These are phyloP conservation scores for Noctua fimbriata DNA, from an alignment of 2,888 invertebrate species.

Conservation along the genomic window DNA sequence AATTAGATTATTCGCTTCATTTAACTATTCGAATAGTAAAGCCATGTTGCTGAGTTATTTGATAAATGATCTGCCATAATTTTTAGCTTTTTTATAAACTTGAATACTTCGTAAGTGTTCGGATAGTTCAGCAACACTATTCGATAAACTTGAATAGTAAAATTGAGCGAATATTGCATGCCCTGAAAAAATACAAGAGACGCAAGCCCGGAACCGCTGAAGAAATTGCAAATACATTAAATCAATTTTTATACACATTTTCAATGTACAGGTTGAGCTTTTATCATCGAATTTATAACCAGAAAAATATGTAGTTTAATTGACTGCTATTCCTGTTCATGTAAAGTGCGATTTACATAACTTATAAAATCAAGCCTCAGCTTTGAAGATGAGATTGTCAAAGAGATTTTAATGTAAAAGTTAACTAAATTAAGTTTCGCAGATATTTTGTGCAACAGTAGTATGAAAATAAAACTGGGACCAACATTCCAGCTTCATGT, in stretches of 20 bases:
- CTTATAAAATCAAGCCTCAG: neutral
- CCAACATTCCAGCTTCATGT: neutral
- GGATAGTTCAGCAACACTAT: neutral
- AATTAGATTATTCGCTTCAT: no score
- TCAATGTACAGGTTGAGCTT: neutral
- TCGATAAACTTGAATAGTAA: neutral
- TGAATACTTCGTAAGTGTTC: neutral
- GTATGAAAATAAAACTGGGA: neutral
- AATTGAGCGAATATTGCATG: slow-evolving; percentile 2
- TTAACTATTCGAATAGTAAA: no score
- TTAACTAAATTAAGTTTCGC: neutral
- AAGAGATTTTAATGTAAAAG: neutral
- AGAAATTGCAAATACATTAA: slow-evolving; percentile 1
- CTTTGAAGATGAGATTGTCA: neutral
- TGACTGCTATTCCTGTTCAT: neutral
- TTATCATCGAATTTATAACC: neutral
- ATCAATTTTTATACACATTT: neutral
- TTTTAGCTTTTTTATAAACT: neutral
- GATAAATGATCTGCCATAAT: no score
- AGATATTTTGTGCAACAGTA: neutral
- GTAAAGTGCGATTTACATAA: neutral
- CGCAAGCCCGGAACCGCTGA: neutral
- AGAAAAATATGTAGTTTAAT: neutral
- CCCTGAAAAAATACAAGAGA: slow-evolving; percentile 4
- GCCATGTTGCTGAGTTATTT: no score